phyloP scores from a whole-genome alignment of 2,113 vertebrate genomes.

The Zosterops hypoxanthus region DNA sequence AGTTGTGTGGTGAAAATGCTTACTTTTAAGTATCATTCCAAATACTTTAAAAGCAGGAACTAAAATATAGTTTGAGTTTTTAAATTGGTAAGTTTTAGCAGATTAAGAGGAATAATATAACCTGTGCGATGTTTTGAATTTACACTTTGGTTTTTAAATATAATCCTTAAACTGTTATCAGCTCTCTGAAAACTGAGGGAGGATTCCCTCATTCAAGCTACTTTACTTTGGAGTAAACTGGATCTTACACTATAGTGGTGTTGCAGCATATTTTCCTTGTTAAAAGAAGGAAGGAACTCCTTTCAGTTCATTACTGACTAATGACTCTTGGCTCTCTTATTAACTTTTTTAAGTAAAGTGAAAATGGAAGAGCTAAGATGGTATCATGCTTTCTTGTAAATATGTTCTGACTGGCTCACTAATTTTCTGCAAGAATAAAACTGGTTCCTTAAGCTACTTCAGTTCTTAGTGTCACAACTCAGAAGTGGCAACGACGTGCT shows the following conservation, averaged over 20 bases:
- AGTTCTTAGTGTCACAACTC: background rate
- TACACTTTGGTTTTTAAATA: background rate
- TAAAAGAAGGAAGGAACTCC: background rate
- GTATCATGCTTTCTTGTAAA: conserved; percentile 19
- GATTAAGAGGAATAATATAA: background rate
- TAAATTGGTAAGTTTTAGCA: background rate
- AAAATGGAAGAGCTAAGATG: conserved; percentile 6
- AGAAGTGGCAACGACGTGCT: background rate
- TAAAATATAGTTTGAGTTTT: background rate
- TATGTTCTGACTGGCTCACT: background rate
- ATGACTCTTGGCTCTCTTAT: background rate
- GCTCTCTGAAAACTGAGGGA: background rate
- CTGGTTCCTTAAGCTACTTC: background rate
- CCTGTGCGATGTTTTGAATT: background rate
- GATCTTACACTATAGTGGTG: background rate
- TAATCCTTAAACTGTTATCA: background rate
- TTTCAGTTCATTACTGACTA: background rate
- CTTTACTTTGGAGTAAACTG: background rate
- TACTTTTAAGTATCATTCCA: background rate
- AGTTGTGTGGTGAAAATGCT: background rate
- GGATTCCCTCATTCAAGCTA: background rate
- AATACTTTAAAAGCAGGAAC: background rate
- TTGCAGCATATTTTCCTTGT: background rate
- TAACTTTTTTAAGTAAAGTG: background rate
- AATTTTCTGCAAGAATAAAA: background rate